Base-by-base conservation (phyloP, 2,113 vertebrate species). In the Etheostoma cragini region DNA sequence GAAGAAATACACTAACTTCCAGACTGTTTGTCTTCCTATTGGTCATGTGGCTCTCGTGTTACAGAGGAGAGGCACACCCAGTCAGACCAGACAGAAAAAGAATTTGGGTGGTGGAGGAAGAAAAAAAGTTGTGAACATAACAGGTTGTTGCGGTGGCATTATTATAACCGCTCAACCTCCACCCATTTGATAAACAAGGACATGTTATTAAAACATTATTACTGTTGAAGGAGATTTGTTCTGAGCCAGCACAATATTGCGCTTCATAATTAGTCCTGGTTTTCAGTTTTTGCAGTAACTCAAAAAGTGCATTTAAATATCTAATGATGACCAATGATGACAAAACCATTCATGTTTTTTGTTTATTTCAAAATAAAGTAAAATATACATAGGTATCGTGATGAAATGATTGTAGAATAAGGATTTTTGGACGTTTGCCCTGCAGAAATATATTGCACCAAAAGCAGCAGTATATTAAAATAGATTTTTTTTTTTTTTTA, bases 361-460 rank as follows among this genome's bases (percentile, higher is more conserved):
- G 49, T 92, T 92, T 93, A 91, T 93, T 90, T 68, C 71, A 88
- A 77, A 90, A 74, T 0, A 83, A 81, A 65, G 24, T 69, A 52
- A 72, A 76, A 82, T 63, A 66, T 60, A 84, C 62, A 87, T 1
- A 63, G 19, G 13, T 7, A 17, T 68, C 14, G 4, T 7, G 2
- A 19, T 17, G 1, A 64, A 47, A 2, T 63, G 26, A 81, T 65
- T 0, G 76, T 78, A 2, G 24, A n/a, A 12, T n/a, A 14, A 3
- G 15, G 54, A 47, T 57, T 72, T 42, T 65, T 12, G 13, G n/a
- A 45, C 1, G 3, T 21, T 53, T 52, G 45, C 11, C 70, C 38
- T 5, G 16, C n/a, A 76, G 66, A 8, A 14, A 5, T 33, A 17
- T 64, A 74, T 76, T 77, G 61, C 75, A 80, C 33, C 70, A 76